phyloP scores from a whole-genome alignment of 2,797 vertebrate species.

The Threskiornis aethiopicus region DNA sequence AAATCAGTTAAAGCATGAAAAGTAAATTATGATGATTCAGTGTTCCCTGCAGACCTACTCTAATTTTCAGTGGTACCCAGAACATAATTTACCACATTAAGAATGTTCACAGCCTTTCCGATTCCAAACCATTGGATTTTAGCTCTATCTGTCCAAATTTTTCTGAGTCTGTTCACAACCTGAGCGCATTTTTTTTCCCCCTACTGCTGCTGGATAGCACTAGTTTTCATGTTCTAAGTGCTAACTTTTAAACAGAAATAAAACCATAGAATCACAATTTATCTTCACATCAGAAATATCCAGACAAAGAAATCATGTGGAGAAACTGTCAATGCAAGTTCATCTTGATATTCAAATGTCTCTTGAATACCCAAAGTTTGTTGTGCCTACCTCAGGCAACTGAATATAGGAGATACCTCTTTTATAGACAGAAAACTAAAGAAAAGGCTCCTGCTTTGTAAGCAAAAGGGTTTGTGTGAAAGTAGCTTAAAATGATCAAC shows the following conservation, averaged over 20 bases:
- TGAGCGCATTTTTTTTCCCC: fast-evolving
- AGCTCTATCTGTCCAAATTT: not conserved
- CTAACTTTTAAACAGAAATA: not conserved
- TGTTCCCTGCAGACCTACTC: not conserved
- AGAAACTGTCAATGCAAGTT: not conserved
- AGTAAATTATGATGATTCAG: not conserved
- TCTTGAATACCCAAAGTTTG: not conserved
- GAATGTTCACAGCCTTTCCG: not conserved
- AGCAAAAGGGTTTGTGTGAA: not conserved
- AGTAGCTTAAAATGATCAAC: not conserved
- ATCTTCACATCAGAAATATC: not conserved
- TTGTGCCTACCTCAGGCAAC: not conserved
- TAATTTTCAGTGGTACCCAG: not conserved
- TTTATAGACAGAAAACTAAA: not conserved
- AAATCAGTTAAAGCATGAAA: not conserved
- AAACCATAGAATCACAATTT: not conserved
- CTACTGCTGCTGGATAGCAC: not conserved
- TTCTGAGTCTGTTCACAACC: not conserved
- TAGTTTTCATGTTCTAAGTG: not conserved
- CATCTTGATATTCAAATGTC: not conserved
- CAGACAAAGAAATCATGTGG: not conserved
- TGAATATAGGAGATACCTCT: not conserved
- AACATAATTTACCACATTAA: not conserved
- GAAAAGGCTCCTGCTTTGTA: not conserved
- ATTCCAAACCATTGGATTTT: not conserved